Percentiles rank a stretch among this genome's conserved stretches.
Evolutionary conservation across 2,888 invertebrate species (phyloP).

Genomic region (Drosophila yooni): DNA sequence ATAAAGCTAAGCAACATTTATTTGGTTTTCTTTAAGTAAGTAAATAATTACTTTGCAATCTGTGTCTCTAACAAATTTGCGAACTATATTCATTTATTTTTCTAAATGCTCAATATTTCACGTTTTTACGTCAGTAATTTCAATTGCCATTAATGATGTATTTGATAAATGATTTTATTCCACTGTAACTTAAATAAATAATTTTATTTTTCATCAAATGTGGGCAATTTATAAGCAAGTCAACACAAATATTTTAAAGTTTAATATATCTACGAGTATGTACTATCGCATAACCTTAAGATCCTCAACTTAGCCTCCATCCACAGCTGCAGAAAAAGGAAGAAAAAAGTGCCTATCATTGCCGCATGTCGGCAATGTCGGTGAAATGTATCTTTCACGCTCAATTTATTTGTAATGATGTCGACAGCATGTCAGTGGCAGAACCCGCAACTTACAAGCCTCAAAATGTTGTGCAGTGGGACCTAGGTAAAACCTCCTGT

Average conservation of each 20-base stretch:
- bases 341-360: conserved; percentile 59
- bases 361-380: conserved; percentile 52
- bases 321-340: background rate
- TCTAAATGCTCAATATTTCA: background rate
- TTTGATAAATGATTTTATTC: background rate
- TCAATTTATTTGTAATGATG: conserved; percentile 79
- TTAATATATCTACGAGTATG: background rate
- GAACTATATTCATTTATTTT: background rate
- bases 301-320: conserved; percentile 1
- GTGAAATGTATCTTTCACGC: conserved; percentile 79
- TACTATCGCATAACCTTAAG: background rate
- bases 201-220: background rate
- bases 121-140: background rate
- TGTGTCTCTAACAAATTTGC: background rate
- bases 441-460: conserved; percentile 32
- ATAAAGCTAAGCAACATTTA: background rate
- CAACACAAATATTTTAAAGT: conserved; percentile 44
- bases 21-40: background rate
- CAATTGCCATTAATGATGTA: background rate
- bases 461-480: conserved; percentile 30
- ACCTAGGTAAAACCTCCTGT: conserved; percentile 17
- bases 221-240: conserved; percentile 10
- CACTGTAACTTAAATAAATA: background rate
- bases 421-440: conserved; percentile 64
- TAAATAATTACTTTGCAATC: background rate